A percentile compares a stretch with the other conserved stretches of the same genome.
Conservation (phyloP, 2,113 vertebrate genomes). For the Verasper variegatus region DNA sequence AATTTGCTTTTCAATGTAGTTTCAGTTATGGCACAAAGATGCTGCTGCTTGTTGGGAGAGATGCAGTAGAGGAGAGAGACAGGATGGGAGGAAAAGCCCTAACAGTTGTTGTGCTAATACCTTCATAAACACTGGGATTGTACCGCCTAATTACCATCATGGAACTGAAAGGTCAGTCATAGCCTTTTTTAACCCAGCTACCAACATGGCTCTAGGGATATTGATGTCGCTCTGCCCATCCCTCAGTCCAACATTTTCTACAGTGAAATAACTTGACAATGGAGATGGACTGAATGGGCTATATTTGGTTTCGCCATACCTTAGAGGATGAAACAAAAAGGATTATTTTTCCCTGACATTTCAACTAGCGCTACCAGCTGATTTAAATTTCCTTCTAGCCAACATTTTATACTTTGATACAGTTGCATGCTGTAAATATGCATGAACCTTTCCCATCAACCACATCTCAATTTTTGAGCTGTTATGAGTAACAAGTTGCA, state of each 20-base stretch:
- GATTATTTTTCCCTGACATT: not conserved
- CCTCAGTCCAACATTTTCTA: conserved; percentile 10
- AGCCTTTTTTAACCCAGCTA: conserved; percentile 60
- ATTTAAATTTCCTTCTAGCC: not conserved
- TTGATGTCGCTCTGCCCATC: conserved; percentile 1
- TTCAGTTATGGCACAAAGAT: conserved; percentile 55
- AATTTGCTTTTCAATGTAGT: conserved; percentile 71
- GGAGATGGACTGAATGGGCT: conserved; percentile 15
- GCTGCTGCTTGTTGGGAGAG: conserved; percentile 13
- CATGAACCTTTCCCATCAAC: not conserved
- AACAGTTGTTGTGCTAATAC: conserved; percentile 82
- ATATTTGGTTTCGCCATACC: conserved; percentile 6
- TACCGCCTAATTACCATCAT: conserved; percentile 82
- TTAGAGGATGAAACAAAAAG: conserved; percentile 6
- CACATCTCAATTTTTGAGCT: not conserved
- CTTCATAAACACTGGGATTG: conserved; percentile 82
- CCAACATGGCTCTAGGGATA: conserved; percentile 36
- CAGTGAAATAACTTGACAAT: conserved; percentile 17
- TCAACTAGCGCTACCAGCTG: not conserved
- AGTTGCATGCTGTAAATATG: not conserved
- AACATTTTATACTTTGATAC: not conserved
- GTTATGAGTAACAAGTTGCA: no score
- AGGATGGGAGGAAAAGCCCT: conserved; percentile 66
- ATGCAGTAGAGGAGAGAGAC: conserved; percentile 37
- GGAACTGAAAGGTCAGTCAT: conserved; percentile 78